A percentile compares a stretch with the other conserved stretches of the same genome.
phyloP scores from a whole-genome alignment of 2,888 invertebrate genomes.

The Tipula lateralis region DNA sequence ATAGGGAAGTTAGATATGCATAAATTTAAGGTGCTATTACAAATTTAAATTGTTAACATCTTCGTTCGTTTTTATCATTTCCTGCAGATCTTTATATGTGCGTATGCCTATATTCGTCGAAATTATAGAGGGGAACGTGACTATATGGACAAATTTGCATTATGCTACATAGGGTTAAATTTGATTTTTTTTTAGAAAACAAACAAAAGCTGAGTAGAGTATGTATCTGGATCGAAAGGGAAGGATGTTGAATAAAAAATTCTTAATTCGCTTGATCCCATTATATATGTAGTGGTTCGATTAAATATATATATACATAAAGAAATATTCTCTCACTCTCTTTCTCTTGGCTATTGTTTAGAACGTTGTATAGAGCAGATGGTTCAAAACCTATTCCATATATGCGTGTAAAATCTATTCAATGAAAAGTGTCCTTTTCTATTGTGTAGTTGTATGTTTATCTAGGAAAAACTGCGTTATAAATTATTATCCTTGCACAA shows the following conservation, averaged over 20 bases:
- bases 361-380: constrained; percentile 1
- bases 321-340: neutral
- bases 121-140: neutral
- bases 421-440: neutral
- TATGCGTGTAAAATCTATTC: constrained; percentile 12
- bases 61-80: neutral
- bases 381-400: neutral
- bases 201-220: constrained; percentile 24
- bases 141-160: neutral
- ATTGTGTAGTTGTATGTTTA: neutral
- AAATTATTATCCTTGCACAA: neutral
- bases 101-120: constrained; percentile 5
- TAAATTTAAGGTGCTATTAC: constrained; percentile 19
- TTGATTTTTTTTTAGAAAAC: neutral
- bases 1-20: neutral
- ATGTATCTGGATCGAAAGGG: neutral
- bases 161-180: constrained; percentile 1
- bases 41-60: constrained; percentile 9
- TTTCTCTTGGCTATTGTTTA: neutral
- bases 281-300: constrained; percentile 19
- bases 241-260: constrained; percentile 11
- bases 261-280: neutral
- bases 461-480: neutral
- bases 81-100: constrained; percentile 19
- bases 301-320: neutral